Conservation (phyloP, 2,113 vertebrate genomes). For the Pardalotus punctatus region DNA sequence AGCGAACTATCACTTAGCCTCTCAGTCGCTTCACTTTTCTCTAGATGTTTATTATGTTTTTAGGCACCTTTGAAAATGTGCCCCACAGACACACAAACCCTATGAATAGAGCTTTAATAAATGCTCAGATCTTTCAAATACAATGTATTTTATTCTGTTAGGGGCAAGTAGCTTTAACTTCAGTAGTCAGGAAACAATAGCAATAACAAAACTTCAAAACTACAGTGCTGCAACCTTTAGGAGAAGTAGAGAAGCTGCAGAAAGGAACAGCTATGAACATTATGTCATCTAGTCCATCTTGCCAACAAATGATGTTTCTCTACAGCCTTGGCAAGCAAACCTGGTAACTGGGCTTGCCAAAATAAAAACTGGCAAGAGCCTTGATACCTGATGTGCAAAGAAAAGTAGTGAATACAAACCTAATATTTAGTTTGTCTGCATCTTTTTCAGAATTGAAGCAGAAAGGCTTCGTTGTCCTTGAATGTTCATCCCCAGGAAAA, state of each 20-base stretch:
- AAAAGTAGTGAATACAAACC: neutral
- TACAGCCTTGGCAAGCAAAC: constrained; percentile 32
- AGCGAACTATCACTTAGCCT: neutral
- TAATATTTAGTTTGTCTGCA: constrained; percentile 17
- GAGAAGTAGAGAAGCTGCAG: neutral
- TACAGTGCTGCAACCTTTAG: neutral
- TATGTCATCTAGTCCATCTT: constrained; percentile 32
- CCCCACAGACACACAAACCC: neutral
- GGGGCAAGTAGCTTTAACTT: neutral
- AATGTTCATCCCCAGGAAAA: neutral
- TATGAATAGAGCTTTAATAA: neutral
- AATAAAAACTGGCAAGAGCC: constrained; percentile 29
- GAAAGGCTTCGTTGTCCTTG: constrained; percentile 3
- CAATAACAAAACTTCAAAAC: neutral
- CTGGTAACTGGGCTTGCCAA: constrained; percentile 1
- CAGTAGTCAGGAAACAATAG: neutral
- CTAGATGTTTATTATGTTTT: neutral
- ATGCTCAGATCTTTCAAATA: neutral
- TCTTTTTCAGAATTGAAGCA: constrained; percentile 3
- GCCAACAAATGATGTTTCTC: constrained; percentile 42
- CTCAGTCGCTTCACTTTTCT: neutral
- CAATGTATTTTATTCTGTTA: neutral
- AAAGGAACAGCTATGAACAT: neutral
- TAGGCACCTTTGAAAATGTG: neutral
- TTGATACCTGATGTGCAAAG: constrained; percentile 27